Percentiles rank a stretch among this genome's conserved stretches.
phyloP scores from a whole-genome alignment of 2,888 invertebrate species.

The Xanthia icteritia region DNA sequence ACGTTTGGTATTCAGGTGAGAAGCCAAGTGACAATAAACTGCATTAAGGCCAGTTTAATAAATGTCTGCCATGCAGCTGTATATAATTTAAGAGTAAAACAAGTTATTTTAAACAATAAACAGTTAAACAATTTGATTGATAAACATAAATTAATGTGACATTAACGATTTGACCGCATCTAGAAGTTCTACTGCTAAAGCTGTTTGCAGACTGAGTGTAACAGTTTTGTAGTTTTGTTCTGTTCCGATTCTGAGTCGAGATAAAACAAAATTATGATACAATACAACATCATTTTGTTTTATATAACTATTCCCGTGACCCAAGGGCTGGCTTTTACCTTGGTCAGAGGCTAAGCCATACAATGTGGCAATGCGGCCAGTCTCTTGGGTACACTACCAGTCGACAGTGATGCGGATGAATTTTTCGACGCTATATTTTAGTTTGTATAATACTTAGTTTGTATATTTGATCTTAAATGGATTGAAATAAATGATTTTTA shows the following conservation, averaged over 20 bases:
- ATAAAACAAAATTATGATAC: too few relatives aligned
- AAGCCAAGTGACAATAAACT: neutral
- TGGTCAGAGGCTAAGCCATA: too few relatives aligned
- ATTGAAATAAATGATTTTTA: too few relatives aligned
- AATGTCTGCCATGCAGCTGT: neutral
- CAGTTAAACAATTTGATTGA: neutral
- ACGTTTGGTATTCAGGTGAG: slow-evolving; percentile 5
- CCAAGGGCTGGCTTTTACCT: too few relatives aligned
- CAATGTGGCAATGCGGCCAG: too few relatives aligned
- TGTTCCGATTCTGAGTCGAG: neutral
- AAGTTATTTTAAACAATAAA: slow-evolving; percentile 8
- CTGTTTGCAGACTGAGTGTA: neutral
- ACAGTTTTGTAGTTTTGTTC: neutral
- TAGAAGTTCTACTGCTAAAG: neutral
- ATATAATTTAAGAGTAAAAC: neutral
- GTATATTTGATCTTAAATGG: too few relatives aligned
- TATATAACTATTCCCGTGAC: too few relatives aligned
- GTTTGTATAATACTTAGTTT: too few relatives aligned
- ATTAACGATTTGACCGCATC: neutral
- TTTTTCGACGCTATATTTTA: too few relatives aligned
- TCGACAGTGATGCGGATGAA: too few relatives aligned
- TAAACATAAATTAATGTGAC: neutral
- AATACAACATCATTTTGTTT: too few relatives aligned
- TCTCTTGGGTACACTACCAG: too few relatives aligned
- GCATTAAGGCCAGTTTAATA: neutral